Evolutionary conservation across 2,797 vertebrate genomes (phyloP).

Genomic region (Kryptolebias ocellatus): DNA sequence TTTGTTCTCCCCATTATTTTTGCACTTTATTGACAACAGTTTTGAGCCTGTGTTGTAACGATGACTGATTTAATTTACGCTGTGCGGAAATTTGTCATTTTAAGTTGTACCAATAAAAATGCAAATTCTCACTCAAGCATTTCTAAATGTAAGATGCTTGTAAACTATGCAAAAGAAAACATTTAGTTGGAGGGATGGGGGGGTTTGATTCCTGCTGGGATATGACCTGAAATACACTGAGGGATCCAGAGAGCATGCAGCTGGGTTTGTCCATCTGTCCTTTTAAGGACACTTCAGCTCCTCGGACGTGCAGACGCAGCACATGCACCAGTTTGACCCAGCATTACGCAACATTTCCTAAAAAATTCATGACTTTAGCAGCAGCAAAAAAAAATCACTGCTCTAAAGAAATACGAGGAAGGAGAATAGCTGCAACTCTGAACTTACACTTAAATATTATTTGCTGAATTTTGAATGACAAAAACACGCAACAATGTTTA

Average conservation of each 20-base stretch:
- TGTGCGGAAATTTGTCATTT: too few species aligned
- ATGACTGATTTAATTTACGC: too few species aligned
- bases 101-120: slow-evolving; percentile 15
- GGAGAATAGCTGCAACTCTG: too few species aligned
- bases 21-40: too few species aligned
- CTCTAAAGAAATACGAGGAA: background rate
- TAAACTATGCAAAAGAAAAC: too few species aligned
- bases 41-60: too few species aligned
- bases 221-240: slow-evolving; percentile 24
- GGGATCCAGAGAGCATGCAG: too few species aligned
- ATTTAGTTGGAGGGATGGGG: too few species aligned
- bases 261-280: background rate
- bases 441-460: too few species aligned
- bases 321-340: slow-evolving; percentile 1
- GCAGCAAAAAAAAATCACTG: background rate
- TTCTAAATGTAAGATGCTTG: background rate
- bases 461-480: too few species aligned
- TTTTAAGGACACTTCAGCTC: slow-evolving; percentile 9
- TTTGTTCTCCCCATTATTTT: too few species aligned
- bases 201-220: slow-evolving; percentile 6
- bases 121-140: background rate
- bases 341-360: background rate
- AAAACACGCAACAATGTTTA: too few species aligned
- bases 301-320: background rate
- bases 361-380: background rate